Base-by-base conservation (phyloP, 2,888 invertebrate genomes). In the Leptogaster cylindrica region DNA sequence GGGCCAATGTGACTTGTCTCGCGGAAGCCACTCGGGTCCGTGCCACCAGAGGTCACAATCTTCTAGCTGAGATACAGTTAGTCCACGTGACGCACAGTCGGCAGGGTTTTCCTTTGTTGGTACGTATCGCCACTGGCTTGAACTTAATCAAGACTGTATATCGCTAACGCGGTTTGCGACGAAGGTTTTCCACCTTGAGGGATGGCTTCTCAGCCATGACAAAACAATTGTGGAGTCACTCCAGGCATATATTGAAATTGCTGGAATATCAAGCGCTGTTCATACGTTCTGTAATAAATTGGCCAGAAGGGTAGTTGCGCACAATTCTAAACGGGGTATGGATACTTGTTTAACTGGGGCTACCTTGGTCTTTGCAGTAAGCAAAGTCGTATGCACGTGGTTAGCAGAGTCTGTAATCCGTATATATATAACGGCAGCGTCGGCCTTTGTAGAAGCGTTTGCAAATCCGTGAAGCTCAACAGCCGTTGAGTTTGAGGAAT, bases 221-320 rank as follows among this genome's bases (percentile, higher is more conserved):
- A 48, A n/a, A 7, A 48, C 48, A 48, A 48, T 48, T 48, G 16
- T 16, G 4, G 48, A 48, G n/a, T 48, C 48, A 8, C 12, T 48
- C 48, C 48, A 48, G 8, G 20, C 16, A 18, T 12, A 2, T 2
- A 18, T 18, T 4, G 2, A 7, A 8, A 18, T 1, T 10, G 6
- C 6, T 1, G 16, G 8, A 18, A 12, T 20, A 5, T 20, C 14
- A 20, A 48, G 14, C 4, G 7, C 2, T 23, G 10, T 14, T 48
- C 2, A 8, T 20, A 48, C 20, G 7, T 48, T 14, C 7, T 14
- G 8, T 18, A 48, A 18, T 1, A 48, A 18, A 20, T 18, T 16
- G n/a, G n/a, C n/a, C 20, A 48, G 48, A 7, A 48, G 20, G 4
- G 10, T 7, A 10, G 48, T 23, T 7, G 12, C 48, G 20, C 18